Evolutionary conservation across 2,888 invertebrate genomes (phyloP).

Genomic region (Hypselothyrea guttata): DNA sequence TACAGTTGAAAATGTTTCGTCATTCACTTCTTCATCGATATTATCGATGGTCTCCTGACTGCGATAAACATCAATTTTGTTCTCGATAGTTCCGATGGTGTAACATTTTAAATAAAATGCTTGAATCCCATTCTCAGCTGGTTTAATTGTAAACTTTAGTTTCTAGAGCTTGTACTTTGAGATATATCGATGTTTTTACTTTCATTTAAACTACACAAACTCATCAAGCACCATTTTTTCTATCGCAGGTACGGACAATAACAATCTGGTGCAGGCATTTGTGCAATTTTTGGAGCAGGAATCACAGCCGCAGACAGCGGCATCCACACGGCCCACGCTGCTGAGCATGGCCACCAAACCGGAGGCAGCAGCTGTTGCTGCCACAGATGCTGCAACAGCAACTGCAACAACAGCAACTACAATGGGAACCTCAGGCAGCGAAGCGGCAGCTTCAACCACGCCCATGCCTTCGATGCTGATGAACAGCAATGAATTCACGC

Average conservation of each 20-base stretch:
- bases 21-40: too few relatives aligned
- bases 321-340: conserved; percentile 76
- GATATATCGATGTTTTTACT: too few relatives aligned
- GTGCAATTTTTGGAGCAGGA: conserved; percentile 82
- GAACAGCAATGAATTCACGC: conserved; percentile 79
- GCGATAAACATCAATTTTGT: too few relatives aligned
- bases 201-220: not conserved
- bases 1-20: too few relatives aligned
- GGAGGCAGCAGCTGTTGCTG: conserved; percentile 16
- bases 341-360: conserved; percentile 56
- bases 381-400: conserved; percentile 5
- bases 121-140: too few relatives aligned
- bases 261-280: conserved; percentile 81
- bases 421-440: conserved; percentile 5
- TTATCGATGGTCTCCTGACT: too few relatives aligned
- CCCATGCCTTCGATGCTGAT: conserved; percentile 75
- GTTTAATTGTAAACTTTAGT: too few relatives aligned
- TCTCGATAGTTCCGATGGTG: too few relatives aligned
- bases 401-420: not conserved
- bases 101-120: too few relatives aligned
- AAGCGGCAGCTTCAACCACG: conserved; percentile 7
- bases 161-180: too few relatives aligned
- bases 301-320: conserved; percentile 78
- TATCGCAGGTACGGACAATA: conserved; percentile 69
- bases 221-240: not conserved